Conservation (phyloP, 1,140 invertebrate genomes). For the Stegodyphus dumicola region DNA sequence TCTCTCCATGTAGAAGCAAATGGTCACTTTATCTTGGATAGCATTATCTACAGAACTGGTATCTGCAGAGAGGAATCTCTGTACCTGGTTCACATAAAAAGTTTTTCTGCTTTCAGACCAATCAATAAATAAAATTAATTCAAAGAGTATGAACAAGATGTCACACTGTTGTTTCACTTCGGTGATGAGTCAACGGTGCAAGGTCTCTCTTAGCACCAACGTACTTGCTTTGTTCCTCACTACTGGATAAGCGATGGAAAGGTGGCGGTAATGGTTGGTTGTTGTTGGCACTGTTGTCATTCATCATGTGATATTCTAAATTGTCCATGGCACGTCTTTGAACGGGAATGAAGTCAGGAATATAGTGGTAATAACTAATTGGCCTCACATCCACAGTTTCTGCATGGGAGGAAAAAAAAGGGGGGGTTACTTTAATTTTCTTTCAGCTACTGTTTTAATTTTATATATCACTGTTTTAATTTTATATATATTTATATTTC, state of each 20-base stretch:
- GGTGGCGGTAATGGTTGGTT: slow-evolving; percentile 5
- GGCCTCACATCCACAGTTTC: slow-evolving; percentile 53
- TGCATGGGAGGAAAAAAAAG: slow-evolving; percentile 30
- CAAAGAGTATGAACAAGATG: not conserved
- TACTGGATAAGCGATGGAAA: slow-evolving; percentile 41
- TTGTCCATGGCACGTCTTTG: slow-evolving; percentile 82
- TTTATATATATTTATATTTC: too few species aligned
- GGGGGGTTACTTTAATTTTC: not conserved
- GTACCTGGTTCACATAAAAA: not conserved
- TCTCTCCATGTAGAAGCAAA: not conserved
- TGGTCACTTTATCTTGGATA: not conserved
- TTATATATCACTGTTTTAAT: too few species aligned
- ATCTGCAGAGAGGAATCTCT: not conserved
- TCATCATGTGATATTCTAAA: slow-evolving; percentile 89
- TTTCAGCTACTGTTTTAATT: too few species aligned
- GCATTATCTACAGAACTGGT: not conserved
- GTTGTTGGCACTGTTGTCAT: slow-evolving; percentile 59
- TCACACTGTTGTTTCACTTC: slow-evolving; percentile 65
- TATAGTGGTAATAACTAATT: slow-evolving; percentile 62
- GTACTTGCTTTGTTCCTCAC: slow-evolving; percentile 74
- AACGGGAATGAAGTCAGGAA: slow-evolving; percentile 64
- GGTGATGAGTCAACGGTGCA: slow-evolving; percentile 74
- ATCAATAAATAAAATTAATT: not conserved
- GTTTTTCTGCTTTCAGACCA: not conserved
- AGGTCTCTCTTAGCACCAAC: slow-evolving; percentile 82